A percentile compares a stretch with the other conserved stretches of the same genome.
These are phyloP conservation scores for Centroberyx gerrardi DNA, from an alignment of 2,797 vertebrate genomes.

Conservation along the genomic window DNA sequence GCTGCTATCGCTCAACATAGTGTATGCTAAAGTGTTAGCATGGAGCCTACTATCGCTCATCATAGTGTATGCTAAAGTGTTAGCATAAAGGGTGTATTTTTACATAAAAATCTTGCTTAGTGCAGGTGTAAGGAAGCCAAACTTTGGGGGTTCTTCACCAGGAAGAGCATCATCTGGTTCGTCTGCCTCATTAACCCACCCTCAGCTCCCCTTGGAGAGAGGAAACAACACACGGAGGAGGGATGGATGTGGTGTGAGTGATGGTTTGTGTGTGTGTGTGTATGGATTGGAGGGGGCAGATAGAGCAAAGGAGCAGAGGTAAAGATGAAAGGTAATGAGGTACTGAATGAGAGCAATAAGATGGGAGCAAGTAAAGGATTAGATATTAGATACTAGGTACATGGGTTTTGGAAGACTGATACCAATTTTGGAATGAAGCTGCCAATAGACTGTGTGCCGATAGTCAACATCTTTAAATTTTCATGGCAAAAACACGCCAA, in stretches of 20 bases:
- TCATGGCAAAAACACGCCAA: too few relatives aligned
- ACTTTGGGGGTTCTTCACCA: constrained; percentile 67
- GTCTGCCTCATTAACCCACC: constrained; percentile 78
- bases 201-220: constrained; percentile 65
- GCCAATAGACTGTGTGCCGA: too few relatives aligned
- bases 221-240: constrained; percentile 68
- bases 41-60: too few relatives aligned
- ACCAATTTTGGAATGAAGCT: too few relatives aligned
- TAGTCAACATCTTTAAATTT: too few relatives aligned
- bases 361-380: neutral
- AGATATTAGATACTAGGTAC: too few relatives aligned
- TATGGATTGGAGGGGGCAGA: neutral
- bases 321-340: constrained; percentile 13
- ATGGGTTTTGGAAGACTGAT: too few relatives aligned
- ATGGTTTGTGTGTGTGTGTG: constrained; percentile 10
- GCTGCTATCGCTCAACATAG: too few relatives aligned
- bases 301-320: constrained; percentile 34
- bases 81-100: too few relatives aligned
- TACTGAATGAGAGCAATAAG: neutral
- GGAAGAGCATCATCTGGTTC: constrained; percentile 79
- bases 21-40: too few relatives aligned
- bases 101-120: constrained; percentile 31
- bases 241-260: constrained; percentile 47
- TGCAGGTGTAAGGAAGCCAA: constrained; percentile 57
- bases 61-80: too few relatives aligned